A percentile compares a stretch with the other conserved stretches of the same genome.
Evolutionary conservation across 2,797 vertebrate species (phyloP).

Genomic region (Dendrocincla fuliginosa): DNA sequence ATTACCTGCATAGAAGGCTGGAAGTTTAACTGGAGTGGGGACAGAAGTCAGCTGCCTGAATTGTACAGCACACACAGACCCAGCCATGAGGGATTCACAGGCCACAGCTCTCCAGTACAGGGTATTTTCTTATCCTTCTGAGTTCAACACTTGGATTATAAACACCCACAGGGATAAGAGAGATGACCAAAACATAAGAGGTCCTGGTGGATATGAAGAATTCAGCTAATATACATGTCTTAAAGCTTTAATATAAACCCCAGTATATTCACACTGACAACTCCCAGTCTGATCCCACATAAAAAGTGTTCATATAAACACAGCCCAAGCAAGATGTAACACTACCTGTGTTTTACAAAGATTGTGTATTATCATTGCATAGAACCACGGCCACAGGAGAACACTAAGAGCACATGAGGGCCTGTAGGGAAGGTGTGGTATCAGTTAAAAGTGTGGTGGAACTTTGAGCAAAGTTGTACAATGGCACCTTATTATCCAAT

Average conservation of each 20-base stretch:
- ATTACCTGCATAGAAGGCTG: neutral
- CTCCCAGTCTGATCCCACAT: neutral
- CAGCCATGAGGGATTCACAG: neutral
- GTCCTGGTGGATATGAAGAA: neutral
- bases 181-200: neutral
- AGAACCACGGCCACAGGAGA: neutral
- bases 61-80: neutral
- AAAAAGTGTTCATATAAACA: neutral
- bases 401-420: accelerated
- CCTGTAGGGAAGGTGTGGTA: neutral
- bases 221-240: neutral
- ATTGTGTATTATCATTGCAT: neutral
- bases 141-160: neutral
- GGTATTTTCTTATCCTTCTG: accelerated
- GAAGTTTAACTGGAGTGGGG: neutral
- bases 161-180: neutral
- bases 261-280: neutral
- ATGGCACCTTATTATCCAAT: neutral
- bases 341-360: neutral
- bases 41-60: neutral
- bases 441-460: neutral
- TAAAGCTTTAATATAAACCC: neutral
- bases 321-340: neutral
- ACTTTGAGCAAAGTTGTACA: neutral
- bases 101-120: neutral